Evolutionary conservation across 2,113 vertebrate genomes (phyloP), one percentile per base, ranked within the genome.

Genomic region (Manacus vitellinus): DNA sequence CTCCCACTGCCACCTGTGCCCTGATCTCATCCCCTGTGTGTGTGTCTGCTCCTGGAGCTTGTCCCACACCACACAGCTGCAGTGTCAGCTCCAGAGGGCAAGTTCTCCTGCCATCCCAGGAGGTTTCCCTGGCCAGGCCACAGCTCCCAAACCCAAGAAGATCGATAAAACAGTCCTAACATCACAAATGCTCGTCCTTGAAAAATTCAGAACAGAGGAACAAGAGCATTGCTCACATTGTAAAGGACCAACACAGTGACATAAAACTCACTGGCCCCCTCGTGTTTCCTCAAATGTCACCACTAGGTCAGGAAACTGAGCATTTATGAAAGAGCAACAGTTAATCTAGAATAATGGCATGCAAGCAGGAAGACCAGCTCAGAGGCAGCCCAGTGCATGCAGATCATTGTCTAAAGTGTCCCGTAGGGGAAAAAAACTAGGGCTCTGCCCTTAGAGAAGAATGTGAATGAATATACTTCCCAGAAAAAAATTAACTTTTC

Each of bases 61-160:
- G 30, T 52, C 47, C 63, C 4, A 5, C 31, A 9, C 27, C 7
- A 2, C 1, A 3, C 12, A 22, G 52, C 73, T 18, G 52, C 61
- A 5, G 10, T 0, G 1, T 8, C 49, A 44, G 43, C 56, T 51
- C 49, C 2, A 5, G 9, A 37, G 30, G 14, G 2, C 0, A 2
- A 62, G 43, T 0, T 0, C 28, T 70, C 31, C 74, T 73, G 63
- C 33, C 21, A 9, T 2, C 17, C 62, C 43, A 8, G 22, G 28
- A 47, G 33, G 6, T 10, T 2, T 9, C 22, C 47, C 39, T 39
- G 19, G 30, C 30, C 41, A 56, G 10, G 27, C 8, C 62, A 16
- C 37, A 35, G 47, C 21, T 84, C 67, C 35, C 4, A 25, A 35
- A 4, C 25, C 30, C 30, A 52, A 28, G 23, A 30, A 41, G 14